Conservation (phyloP, 2,113 vertebrate genomes). For the Gorsachius goisagi region DNA sequence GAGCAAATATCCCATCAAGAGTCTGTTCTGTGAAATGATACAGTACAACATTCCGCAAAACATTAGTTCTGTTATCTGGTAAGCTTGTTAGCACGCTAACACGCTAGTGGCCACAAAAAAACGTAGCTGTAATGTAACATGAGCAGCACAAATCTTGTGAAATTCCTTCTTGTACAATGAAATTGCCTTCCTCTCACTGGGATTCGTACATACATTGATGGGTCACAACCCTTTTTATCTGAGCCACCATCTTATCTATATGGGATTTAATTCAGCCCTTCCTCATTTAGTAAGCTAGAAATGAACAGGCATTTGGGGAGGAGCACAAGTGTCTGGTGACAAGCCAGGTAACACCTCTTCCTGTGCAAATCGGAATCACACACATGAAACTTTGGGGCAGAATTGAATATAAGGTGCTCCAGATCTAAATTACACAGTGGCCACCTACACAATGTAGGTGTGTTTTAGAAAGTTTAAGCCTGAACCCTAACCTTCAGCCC, state of each 20-base stretch:
- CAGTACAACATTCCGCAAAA: background rate
- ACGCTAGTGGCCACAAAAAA: background rate
- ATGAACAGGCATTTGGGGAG: too few species aligned
- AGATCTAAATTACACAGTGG: background rate
- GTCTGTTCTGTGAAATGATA: background rate
- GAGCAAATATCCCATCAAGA: background rate
- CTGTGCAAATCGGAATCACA: background rate
- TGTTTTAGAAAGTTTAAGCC: background rate
- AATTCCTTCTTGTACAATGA: background rate
- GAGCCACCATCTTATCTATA: background rate
- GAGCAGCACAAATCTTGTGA: background rate
- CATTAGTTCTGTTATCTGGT: background rate
- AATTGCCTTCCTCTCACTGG: background rate
- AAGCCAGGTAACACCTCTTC: background rate
- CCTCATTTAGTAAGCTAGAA: background rate
- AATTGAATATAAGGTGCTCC: background rate
- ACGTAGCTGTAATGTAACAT: fast-evolving
- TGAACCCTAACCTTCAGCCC: background rate
- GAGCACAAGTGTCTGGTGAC: background rate
- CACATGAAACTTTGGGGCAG: fast-evolving
- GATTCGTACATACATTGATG: background rate
- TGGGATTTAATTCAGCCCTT: background rate
- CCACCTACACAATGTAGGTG: fast-evolving
- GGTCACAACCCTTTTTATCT: background rate
- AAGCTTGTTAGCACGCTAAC: background rate